Evolutionary conservation across 2,888 invertebrate genomes (phyloP).

Genomic region (Euzophera pinguis): DNA sequence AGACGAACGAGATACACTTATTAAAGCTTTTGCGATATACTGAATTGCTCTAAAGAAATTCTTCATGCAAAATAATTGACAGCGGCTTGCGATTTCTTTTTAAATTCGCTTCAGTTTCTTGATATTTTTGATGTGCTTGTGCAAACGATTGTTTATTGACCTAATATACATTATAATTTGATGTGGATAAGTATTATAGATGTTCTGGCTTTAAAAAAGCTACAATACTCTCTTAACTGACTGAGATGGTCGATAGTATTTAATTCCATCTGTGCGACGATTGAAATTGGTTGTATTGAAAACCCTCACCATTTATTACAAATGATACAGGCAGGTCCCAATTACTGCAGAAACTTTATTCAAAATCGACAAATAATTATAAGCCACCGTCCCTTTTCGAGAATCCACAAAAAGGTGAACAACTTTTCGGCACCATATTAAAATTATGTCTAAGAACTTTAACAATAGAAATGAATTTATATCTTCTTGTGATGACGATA

Average conservation of each 20-base stretch:
- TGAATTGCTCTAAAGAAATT: constrained; percentile 58
- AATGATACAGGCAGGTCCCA: constrained; percentile 67
- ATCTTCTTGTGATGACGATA: constrained; percentile 37
- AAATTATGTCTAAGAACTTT: constrained; percentile 56
- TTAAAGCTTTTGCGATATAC: constrained; percentile 42
- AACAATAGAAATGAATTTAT: constrained; percentile 40
- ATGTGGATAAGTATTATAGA: too few species aligned
- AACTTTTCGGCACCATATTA: constrained; percentile 69
- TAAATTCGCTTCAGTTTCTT: constrained; percentile 45
- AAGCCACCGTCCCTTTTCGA: constrained; percentile 68
- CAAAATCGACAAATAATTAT: constrained; percentile 78
- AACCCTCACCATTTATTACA: constrained; percentile 59
- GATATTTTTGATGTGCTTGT: constrained; percentile 30
- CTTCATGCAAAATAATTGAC: constrained; percentile 68
- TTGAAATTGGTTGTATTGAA: constrained; percentile 51
- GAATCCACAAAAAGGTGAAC: constrained; percentile 70
- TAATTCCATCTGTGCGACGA: constrained; percentile 36
- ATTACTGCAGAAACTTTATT: constrained; percentile 66
- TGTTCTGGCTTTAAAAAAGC: too few species aligned
- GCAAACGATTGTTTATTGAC: too few species aligned
- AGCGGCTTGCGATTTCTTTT: constrained; percentile 36
- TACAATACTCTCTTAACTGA: too few species aligned
- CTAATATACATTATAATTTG: too few species aligned
- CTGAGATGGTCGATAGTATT: too few species aligned
- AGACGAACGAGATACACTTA: constrained; percentile 32